Percentiles rank a stretch among this genome's conserved stretches.
These are phyloP conservation scores for Gobionotothen gibberifrons DNA, from an alignment of 2,797 vertebrate species.

Conservation along the genomic window DNA sequence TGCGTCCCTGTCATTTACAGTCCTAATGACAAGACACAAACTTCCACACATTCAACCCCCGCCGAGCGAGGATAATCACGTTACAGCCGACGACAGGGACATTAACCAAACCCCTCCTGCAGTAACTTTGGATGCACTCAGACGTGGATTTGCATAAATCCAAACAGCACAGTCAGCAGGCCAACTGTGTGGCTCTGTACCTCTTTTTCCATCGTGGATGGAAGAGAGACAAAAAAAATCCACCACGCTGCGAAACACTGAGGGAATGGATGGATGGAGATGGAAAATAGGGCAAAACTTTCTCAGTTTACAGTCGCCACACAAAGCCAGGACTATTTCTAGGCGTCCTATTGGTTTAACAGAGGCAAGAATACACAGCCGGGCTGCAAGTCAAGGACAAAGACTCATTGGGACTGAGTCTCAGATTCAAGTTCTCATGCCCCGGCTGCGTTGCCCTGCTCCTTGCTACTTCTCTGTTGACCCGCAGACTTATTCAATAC, in stretches of 20 bases:
- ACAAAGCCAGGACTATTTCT: constrained; percentile 79
- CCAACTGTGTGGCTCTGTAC: constrained; percentile 46
- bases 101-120: constrained; percentile 49
- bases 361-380: constrained; percentile 61
- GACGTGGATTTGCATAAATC: constrained; percentile 70
- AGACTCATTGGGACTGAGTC: constrained; percentile 46
- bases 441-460: constrained; percentile 40
- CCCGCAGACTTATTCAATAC: constrained; percentile 62
- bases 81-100: constrained; percentile 61
- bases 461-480: constrained; percentile 49
- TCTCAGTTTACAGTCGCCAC: constrained; percentile 73
- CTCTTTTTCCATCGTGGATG: constrained; percentile 64
- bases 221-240: constrained; percentile 34
- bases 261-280: constrained; percentile 61
- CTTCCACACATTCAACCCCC: constrained; percentile 67
- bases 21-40: constrained; percentile 78
- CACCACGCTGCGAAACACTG: constrained; percentile 60
- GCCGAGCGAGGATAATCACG: constrained; percentile 71
- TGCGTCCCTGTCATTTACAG: constrained; percentile 78
- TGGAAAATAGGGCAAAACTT: constrained; percentile 74
- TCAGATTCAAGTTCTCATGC: constrained; percentile 69
- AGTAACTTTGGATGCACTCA: constrained; percentile 54
- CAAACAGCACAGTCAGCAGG: constrained; percentile 67
- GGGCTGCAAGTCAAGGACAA: constrained; percentile 70
- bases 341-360: constrained; percentile 62